Evolutionary conservation across 2,113 vertebrate genomes (phyloP).

Genomic region (Corythornis madagascariensis): DNA sequence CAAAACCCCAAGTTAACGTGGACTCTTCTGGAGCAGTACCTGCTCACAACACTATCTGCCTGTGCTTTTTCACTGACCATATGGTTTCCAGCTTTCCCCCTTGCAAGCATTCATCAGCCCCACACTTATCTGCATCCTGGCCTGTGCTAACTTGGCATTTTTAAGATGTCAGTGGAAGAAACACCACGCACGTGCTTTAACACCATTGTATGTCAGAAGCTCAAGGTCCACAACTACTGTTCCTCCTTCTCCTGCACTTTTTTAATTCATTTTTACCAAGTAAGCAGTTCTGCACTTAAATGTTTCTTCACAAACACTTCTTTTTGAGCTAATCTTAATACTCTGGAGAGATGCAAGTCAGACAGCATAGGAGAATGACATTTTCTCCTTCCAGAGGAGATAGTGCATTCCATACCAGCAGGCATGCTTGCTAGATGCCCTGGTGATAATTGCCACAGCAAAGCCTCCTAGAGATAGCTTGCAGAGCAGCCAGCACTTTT

Average conservation of each 20-base stretch:
- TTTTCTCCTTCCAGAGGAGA: background rate
- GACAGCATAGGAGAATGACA: background rate
- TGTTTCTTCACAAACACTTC: background rate
- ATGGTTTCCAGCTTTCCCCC: background rate
- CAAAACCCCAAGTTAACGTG: background rate
- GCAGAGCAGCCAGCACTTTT: background rate
- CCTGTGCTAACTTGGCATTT: background rate
- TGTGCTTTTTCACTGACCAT: background rate
- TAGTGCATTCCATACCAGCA: background rate
- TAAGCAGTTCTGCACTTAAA: background rate
- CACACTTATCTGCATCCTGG: background rate
- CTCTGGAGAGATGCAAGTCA: background rate
- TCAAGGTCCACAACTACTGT: background rate
- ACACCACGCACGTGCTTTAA: background rate
- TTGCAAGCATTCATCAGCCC: background rate
- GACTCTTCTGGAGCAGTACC: background rate
- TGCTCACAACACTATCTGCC: rapidly evolving
- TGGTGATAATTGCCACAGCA: background rate
- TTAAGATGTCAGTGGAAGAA: background rate
- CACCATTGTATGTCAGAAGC: background rate
- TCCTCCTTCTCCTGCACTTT: background rate
- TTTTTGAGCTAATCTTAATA: background rate
- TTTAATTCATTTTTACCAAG: background rate
- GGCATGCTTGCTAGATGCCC: background rate
- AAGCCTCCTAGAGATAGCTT: background rate